These are phyloP conservation scores for Eumacrocentrus americanus DNA, from an alignment of 2,888 invertebrate genomes.

Conservation along the genomic window DNA sequence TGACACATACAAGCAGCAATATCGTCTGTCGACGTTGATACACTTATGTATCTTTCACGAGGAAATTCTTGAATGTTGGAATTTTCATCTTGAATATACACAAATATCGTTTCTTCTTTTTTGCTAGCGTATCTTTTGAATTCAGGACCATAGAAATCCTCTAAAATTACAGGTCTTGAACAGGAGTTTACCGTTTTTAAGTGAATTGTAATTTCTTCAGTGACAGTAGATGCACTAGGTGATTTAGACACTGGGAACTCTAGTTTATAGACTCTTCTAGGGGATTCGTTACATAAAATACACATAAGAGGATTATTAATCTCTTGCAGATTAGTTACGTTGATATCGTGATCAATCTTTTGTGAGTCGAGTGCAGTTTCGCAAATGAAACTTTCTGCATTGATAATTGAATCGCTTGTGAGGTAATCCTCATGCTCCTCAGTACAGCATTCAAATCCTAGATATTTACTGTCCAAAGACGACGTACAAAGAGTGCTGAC, in stretches of 20 bases:
- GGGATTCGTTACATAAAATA: not conserved
- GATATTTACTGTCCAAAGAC: not conserved
- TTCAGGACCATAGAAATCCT: not conserved
- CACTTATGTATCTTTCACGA: not conserved
- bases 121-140: not conserved
- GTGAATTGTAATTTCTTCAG: not conserved
- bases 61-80: not conserved
- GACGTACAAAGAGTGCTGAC: not conserved
- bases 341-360: not conserved
- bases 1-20: not conserved
- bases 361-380: not conserved
- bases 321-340: not conserved
- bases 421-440: not conserved
- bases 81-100: not conserved
- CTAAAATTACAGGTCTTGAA: not conserved
- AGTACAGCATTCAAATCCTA: not conserved
- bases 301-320: not conserved
- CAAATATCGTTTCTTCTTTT: not conserved
- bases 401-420: not conserved
- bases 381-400: not conserved
- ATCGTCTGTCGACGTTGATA: not conserved
- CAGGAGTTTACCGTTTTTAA: not conserved
- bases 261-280: not conserved
- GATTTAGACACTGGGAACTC: not conserved
- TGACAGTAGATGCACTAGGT: not conserved